These are phyloP conservation scores for Argyresthia goedartella DNA, from an alignment of 2,888 invertebrate genomes.

Conservation along the genomic window DNA sequence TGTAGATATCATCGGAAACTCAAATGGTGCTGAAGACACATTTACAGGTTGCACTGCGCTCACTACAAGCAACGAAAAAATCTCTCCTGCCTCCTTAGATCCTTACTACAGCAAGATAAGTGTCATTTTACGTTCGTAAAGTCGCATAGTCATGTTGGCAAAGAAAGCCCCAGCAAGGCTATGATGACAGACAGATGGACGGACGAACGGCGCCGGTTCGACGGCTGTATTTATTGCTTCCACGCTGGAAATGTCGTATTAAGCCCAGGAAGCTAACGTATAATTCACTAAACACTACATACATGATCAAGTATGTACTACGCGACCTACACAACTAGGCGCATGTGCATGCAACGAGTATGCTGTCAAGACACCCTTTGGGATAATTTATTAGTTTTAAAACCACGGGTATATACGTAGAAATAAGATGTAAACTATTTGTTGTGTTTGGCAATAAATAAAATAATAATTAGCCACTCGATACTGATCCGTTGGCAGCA, in stretches of 20 bases:
- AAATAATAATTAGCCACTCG: too few relatives aligned
- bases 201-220: constrained; percentile 25
- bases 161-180: background rate
- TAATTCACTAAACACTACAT: constrained; percentile 4
- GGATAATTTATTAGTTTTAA: too few relatives aligned
- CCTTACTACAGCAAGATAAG: background rate
- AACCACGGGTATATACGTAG: too few relatives aligned
- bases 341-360: too few relatives aligned
- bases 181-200: constrained; percentile 45
- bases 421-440: too few relatives aligned
- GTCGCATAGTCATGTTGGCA: too few relatives aligned
- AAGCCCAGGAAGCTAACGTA: constrained; percentile 1
- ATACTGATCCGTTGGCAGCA: too few relatives aligned
- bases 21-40: constrained; percentile 48
- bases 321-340: too few relatives aligned
- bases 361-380: too few relatives aligned
- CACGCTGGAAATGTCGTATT: background rate
- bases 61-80: background rate
- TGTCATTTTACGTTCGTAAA: background rate
- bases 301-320: background rate
- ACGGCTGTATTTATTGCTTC: constrained; percentile 11
- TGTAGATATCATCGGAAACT: constrained; percentile 43
- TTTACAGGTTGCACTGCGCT: constrained; percentile 31
- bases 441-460: too few relatives aligned
- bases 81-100: background rate